Evolutionary conservation across 1,140 invertebrate species (phyloP), one percentile per base, ranked within the genome.

Genomic region (Anthonomus grandis): DNA sequence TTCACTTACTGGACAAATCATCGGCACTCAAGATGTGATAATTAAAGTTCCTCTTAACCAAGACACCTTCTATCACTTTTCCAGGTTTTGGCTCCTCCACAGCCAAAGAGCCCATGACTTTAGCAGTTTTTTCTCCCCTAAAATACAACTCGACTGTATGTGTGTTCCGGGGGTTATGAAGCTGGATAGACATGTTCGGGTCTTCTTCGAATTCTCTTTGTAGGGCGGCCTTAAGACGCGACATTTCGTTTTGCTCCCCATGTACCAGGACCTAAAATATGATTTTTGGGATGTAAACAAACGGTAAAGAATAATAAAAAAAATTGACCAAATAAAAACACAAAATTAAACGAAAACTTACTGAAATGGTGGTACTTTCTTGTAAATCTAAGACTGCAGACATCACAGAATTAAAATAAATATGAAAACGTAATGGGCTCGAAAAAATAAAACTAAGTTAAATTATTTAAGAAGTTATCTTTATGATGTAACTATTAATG

Each of bases 211-310:
- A 98, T 74, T 99, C 95, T 12, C 96, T 78, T 65, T 93, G 86
- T 15, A 99, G 76, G 0, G 95, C 97, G 38, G 93, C 87, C 76
- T 97, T 97, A 38, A 99, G 74, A 19, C 97, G 83, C 2, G 85
- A 88, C 97, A 99, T 99, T 78, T 99, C 97, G 74, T 98, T 99
- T 71, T 95, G 91, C 75, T 99, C 97, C 1, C 97, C 97, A 74
- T 99, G 97, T 0, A 99, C 97, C 17, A 99, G 77, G 10, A 97
- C 84, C 85, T 89, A 57, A 57, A 27, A 27, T 13, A 17, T 8
- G 3, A 2, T 6, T 9, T 34, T 17, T 48, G 34, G 8, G 1
- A 25, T 34, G 34, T 13, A 6, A 2, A 15, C 27, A 2, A 34
- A 25, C 6, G 27, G 21, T 13, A n/a, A 12, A 2, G 2, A 12